Evolutionary conservation across 2,888 invertebrate genomes (phyloP).

Genomic region (Aplocera efformata): DNA sequence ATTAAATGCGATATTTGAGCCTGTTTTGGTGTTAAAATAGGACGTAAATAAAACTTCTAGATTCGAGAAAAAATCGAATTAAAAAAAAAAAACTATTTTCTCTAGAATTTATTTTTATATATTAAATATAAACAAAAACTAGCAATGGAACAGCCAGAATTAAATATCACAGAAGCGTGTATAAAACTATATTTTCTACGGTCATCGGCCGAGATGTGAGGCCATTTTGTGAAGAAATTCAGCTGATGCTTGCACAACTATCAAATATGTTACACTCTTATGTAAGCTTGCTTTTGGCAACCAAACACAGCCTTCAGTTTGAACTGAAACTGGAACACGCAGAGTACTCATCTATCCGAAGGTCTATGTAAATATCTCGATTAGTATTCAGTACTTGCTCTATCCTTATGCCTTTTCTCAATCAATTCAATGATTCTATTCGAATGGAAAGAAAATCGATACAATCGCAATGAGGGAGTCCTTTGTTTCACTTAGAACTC

Average conservation of each 20-base stretch:
- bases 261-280: slow-evolving; percentile 3
- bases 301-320: slow-evolving; percentile 18
- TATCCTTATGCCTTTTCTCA: slow-evolving; percentile 18
- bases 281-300: slow-evolving; percentile 15
- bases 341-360: slow-evolving; percentile 12
- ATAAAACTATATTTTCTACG: not conserved
- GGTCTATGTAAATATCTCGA: slow-evolving; percentile 22
- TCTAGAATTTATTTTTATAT: too few species aligned
- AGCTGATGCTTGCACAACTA: slow-evolving; percentile 1
- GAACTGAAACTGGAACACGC: slow-evolving; percentile 14
- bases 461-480: slow-evolving; percentile 6
- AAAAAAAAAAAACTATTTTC: too few species aligned
- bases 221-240: not conserved
- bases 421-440: slow-evolving; percentile 18
- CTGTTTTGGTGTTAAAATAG: too few species aligned
- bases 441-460: slow-evolving; percentile 16
- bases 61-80: too few species aligned
- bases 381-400: slow-evolving; percentile 21
- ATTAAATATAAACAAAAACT: too few species aligned
- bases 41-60: too few species aligned
- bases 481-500: slow-evolving; percentile 11
- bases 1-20: too few species aligned
- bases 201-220: not conserved
- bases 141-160: too few species aligned
- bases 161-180: too few species aligned